Conservation (phyloP, 2,797 vertebrate species). For the Thripadectes ignobilis region DNA sequence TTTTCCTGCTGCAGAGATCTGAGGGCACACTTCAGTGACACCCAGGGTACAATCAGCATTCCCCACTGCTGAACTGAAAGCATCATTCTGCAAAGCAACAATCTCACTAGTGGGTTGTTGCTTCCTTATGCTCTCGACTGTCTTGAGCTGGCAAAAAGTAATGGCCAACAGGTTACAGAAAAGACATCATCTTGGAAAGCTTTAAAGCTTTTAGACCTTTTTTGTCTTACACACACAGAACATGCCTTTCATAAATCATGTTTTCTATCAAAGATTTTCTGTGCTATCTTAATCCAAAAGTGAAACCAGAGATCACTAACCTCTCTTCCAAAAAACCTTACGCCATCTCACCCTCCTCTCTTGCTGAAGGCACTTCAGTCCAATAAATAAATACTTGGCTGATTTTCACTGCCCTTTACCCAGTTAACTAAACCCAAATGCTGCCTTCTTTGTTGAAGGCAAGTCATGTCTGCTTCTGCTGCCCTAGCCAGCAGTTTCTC, state of each 20-base stretch:
- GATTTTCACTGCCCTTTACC: slow-evolving; percentile 17
- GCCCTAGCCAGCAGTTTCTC: slow-evolving; percentile 16
- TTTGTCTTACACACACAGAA: not conserved
- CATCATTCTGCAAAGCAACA: not conserved
- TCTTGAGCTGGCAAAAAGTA: not conserved
- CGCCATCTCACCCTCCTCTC: not conserved
- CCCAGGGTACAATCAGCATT: not conserved
- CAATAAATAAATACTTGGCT: slow-evolving; percentile 10
- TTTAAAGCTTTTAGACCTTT: not conserved
- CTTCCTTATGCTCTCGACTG: fast-evolving
- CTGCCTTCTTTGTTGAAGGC: not conserved
- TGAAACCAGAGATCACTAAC: not conserved
- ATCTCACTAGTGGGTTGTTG: not conserved
- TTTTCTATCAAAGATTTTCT: not conserved
- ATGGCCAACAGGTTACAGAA: not conserved
- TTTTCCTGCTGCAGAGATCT: fast-evolving
- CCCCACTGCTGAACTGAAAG: not conserved
- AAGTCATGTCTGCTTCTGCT: slow-evolving; percentile 24
- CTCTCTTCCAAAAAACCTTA: not conserved
- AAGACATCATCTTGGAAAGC: not conserved
- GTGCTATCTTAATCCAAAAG: not conserved
- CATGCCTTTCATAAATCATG: not conserved
- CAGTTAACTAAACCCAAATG: slow-evolving; percentile 48
- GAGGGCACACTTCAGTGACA: fast-evolving
- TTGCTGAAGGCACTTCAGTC: not conserved